Conservation (phyloP, 2,113 vertebrate species). For the Arizona elegans region DNA sequence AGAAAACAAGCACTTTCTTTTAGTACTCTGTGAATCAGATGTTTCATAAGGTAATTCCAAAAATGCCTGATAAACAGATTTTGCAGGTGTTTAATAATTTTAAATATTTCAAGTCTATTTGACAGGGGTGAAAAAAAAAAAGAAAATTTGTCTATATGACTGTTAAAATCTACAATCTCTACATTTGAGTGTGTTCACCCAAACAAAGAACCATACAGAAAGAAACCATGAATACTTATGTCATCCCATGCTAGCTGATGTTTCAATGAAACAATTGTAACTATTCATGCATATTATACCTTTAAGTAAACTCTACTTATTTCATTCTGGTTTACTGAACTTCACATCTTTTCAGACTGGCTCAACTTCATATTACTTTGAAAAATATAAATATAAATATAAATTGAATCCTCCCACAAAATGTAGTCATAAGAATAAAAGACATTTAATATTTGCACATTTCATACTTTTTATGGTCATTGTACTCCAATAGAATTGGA, state of each 20-base stretch:
- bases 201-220: background rate
- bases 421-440: slow-evolving; percentile 25
- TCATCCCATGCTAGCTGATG: slow-evolving; percentile 26
- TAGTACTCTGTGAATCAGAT: background rate
- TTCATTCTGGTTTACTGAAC: background rate
- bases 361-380: background rate
- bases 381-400: background rate
- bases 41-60: background rate
- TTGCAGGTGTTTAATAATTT: background rate
- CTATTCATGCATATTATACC: background rate
- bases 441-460: background rate
- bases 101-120: background rate
- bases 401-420: background rate
- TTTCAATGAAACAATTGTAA: slow-evolving; percentile 4
- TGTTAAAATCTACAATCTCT: background rate
- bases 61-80: background rate
- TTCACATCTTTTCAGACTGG: background rate
- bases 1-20: background rate
- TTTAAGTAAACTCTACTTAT: background rate
- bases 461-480: background rate
- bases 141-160: background rate
- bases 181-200: background rate
- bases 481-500: background rate
- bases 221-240: background rate
- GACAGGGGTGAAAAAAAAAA: background rate